Base-by-base conservation (phyloP, 2,113 vertebrate genomes). In the Nansenia antarctica region DNA sequence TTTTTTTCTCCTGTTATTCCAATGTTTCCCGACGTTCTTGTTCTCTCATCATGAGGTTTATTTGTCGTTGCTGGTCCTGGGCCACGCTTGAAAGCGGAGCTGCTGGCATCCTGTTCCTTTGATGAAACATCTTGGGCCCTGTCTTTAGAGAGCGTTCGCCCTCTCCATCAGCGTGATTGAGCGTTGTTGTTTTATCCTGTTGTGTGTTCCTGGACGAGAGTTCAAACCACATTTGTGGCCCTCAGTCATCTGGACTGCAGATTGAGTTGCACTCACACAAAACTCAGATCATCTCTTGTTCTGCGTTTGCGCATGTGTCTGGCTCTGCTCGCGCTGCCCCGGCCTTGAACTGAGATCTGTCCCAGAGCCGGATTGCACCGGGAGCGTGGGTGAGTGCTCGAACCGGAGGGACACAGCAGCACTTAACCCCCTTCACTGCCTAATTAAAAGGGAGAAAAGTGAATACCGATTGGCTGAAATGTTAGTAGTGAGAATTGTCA, bases 171-270 rank as follows among this genome's bases (percentile, higher is more conserved):
- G 65, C n/a, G 45, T 81, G 78, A 85, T 81, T 72, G 75, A 86
- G 55, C 14, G 18, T 70, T 82, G 73, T 81, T 87, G 84, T 84
- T 84, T 81, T 74, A 78, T 87, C 77, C 74, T 37, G 70, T 84
- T 86, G 77, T 83, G 81, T 84, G 67, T 83, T 88, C 81, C 79
- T 71, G 74, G 73, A 82, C 67, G 37, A 65, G 67, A 65, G 73
- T 60, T 76, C 49, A 64, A 73, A 59, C 70, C 74, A 73, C 67
- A 70, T 68, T 70, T 70, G 78, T 76, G 72, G 79, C 55, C 34
- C 2, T 73, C 65, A 0, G 37, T 27, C 87, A 89, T 90, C 84
- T 91, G 90, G 86, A 69, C 54, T 31, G 65, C 91, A 90, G 79
- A 85, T 30, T 69, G 67, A 35, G 64, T 53, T 69, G 55, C 22